Base-by-base conservation (phyloP, 2,113 vertebrate genomes). In the Halcyon malimbica region DNA sequence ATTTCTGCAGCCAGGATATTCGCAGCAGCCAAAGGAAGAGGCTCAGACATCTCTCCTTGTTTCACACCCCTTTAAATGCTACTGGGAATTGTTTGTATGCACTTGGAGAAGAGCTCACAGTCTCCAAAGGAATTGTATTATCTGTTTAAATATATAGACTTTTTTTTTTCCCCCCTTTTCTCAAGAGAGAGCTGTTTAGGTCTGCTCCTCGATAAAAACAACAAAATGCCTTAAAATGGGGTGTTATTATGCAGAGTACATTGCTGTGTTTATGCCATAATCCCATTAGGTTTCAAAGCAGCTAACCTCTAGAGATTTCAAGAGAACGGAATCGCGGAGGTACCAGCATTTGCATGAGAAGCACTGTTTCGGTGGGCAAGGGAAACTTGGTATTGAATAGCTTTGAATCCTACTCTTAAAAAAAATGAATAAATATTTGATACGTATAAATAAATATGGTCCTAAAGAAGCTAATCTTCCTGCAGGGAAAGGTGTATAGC, bases 1-100 rank as follows among this genome's bases (percentile, higher is more conserved):
- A 60, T 94, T 97, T 97, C 71, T 96, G 67, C 91, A 97, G 77
- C 85, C 64, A 80, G 76, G 87, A 86, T 87, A 91, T 56, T 96
- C 78, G 86, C 67, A 93, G 50, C 62, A 90, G 91, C 68, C 69
- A 89, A 83, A 87, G 93, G 50, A 96, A 65, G 7, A 75, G 82
- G 89, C 80, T 94, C 71, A n/a, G 77, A 71, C 33, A 33, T 84
- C 24, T 92, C n/a, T 70, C 42, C 44, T 94, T 74, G 57, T 89
- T 96, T 91, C 69, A 62, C 1, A 1, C 68, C 94, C 75, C 93
- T 96, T 94, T 94, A 77, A 96, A 97, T 65, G 81, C 77, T 96
- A 87, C 89, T 85, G 76, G 5, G 11, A 85, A 85, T 91, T 76
- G 81, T 39, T 31, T 50, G 80, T 59, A 67, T 94, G 67, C 59